phyloP scores from a whole-genome alignment of 2,113 vertebrate species.

The Phyllopteryx taeniolatus region DNA sequence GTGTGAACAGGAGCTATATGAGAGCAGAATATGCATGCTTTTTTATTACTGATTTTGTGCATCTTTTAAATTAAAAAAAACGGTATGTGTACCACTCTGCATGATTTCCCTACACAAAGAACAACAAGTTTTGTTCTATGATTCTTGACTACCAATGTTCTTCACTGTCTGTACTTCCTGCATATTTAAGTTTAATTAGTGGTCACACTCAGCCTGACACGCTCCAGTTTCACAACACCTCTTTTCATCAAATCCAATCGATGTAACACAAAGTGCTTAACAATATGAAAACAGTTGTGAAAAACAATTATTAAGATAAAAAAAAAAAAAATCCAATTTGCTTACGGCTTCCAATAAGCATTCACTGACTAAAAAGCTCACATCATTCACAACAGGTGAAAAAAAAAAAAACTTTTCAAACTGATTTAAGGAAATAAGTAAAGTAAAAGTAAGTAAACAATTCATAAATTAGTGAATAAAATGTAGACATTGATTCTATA shows the following conservation, averaged over 20 bases:
- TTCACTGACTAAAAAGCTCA: neutral
- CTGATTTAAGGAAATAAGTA: neutral
- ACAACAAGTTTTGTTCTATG: slow-evolving; percentile 2
- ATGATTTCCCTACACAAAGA: slow-evolving; percentile 1
- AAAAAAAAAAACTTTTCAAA: neutral
- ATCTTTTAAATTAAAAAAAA: too few relatives aligned
- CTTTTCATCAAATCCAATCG: neutral
- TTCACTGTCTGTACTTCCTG: slow-evolving; percentile 29
- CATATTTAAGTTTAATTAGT: slow-evolving; percentile 72
- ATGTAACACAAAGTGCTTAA: neutral
- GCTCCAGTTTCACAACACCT: slow-evolving; percentile 26
- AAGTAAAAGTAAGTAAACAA: neutral
- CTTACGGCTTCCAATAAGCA: neutral
- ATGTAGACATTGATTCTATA: too few relatives aligned
- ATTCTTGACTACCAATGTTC: slow-evolving; percentile 37
- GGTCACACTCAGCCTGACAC: slow-evolving; percentile 43
- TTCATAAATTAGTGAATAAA: neutral
- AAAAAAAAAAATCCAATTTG: neutral
- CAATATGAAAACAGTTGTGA: neutral
- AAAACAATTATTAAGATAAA: neutral
- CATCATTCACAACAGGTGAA: neutral
- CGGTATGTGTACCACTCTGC: too few relatives aligned
- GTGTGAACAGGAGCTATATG: neutral
- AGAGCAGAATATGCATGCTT: neutral
- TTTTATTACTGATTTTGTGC: neutral